A percentile compares a stretch with the other conserved stretches of the same genome.
Evolutionary conservation across 2,888 invertebrate species (phyloP).

Genomic region (Napeogenes sylphis): DNA sequence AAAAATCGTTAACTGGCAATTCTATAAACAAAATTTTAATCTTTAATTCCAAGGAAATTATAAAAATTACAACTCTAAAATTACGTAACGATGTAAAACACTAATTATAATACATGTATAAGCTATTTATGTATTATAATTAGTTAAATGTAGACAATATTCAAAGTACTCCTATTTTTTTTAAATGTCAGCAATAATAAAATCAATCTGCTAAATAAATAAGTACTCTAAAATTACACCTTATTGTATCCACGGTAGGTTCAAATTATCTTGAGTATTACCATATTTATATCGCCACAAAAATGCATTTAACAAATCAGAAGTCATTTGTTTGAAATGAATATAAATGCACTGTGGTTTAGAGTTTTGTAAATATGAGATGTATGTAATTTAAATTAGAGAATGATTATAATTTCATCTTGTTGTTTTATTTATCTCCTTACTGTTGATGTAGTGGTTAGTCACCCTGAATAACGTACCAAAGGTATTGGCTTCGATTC

Average conservation of each 20-base stretch:
- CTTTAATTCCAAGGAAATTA: too few species aligned
- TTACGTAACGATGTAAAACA: background rate
- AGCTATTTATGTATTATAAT: too few species aligned
- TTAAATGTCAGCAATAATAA: background rate
- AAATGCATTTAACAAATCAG: slow-evolving; percentile 19
- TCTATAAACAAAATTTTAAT: too few species aligned
- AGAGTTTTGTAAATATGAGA: slow-evolving; percentile 66
- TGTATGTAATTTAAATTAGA: slow-evolving; percentile 65
- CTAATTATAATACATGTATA: too few species aligned
- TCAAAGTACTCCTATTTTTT: background rate
- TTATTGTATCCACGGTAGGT: slow-evolving; percentile 4
- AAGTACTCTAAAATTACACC: slow-evolving; percentile 6
- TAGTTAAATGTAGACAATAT: too few species aligned
- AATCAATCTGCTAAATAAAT: background rate
- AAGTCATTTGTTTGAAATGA: slow-evolving; percentile 5
- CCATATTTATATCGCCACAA: slow-evolving; percentile 7
- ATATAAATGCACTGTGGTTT: slow-evolving; percentile 26
- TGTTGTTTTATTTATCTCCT: slow-evolving; percentile 38
- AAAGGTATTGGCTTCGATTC: background rate
- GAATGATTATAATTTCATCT: slow-evolving; percentile 57
- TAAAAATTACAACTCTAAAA: too few species aligned
- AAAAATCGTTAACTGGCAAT: too few species aligned
- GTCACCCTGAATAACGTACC: background rate
- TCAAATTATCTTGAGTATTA: background rate
- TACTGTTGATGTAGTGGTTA: background rate